Conservation (phyloP, 2,797 vertebrate genomes). For the Eurystomus glaucurus region DNA sequence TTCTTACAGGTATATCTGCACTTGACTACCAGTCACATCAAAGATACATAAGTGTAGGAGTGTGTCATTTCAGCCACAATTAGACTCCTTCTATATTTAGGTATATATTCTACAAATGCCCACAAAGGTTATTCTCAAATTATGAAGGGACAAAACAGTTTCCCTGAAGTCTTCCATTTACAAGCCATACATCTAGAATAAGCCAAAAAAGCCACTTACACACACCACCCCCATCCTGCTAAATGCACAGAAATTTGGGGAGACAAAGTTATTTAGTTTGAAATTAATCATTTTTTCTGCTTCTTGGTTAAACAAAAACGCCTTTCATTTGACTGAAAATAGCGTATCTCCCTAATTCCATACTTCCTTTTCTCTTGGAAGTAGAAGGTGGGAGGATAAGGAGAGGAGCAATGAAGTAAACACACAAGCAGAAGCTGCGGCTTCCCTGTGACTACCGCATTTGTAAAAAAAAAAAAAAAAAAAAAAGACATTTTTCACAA, state of each 20-base stretch:
- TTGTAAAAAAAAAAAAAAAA: background rate
- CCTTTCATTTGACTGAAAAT: background rate
- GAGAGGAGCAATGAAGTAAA: background rate
- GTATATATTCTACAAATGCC: background rate
- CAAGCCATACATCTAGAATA: background rate
- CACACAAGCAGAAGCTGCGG: background rate
- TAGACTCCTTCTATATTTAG: background rate
- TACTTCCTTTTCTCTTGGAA: slow-evolving; percentile 17
- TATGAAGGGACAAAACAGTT: background rate
- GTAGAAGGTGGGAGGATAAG: background rate
- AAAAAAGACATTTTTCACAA: background rate
- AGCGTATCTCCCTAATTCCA: background rate
- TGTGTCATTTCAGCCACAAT: background rate
- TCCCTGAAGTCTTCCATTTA: background rate
- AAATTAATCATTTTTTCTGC: background rate
- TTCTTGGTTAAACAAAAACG: background rate
- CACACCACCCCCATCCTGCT: no score
- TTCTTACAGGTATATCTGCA: background rate
- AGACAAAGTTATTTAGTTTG: background rate
- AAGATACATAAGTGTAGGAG: accelerated
- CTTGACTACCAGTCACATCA: background rate
- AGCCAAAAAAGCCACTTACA: background rate
- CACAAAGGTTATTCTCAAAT: background rate
- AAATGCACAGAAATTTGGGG: background rate
- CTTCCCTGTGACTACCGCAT: background rate